Conservation (phyloP, 2,113 vertebrate species). For the Mirounga angustirostris region DNA sequence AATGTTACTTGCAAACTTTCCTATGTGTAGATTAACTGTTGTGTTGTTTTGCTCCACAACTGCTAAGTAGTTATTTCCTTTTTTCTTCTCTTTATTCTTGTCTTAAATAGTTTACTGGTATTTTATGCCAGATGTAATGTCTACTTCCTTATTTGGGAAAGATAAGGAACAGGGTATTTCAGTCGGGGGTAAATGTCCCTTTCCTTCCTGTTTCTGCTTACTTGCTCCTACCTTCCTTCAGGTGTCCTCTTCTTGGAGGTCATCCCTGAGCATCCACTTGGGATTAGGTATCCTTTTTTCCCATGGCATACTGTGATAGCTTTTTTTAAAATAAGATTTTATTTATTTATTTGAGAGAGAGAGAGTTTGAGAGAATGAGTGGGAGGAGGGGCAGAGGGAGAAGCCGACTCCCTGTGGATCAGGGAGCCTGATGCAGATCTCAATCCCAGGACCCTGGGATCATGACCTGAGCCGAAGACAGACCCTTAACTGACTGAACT, state of each 20-base stretch:
- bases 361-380: too few relatives aligned
- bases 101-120: background rate
- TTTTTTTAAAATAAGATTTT: background rate
- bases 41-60: background rate
- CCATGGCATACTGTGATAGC: background rate
- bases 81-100: background rate
- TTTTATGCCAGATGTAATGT: background rate
- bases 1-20: background rate
- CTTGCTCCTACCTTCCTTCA: background rate
- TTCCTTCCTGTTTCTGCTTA: background rate
- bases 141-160: constrained; percentile 7
- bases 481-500: background rate
- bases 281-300: background rate
- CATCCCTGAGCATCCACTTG: background rate
- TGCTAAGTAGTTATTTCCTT: background rate
- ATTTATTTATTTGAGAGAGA: too few relatives aligned
- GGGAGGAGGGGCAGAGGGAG: too few relatives aligned
- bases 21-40: background rate
- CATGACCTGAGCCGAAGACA: too few relatives aligned
- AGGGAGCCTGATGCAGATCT: too few relatives aligned
- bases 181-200: background rate
- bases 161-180: background rate
- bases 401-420: too few relatives aligned
- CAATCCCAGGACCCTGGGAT: too few relatives aligned
- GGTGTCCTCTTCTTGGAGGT: background rate